phyloP scores from a whole-genome alignment of 2,113 vertebrate genomes.

The Oryzias celebensis region DNA sequence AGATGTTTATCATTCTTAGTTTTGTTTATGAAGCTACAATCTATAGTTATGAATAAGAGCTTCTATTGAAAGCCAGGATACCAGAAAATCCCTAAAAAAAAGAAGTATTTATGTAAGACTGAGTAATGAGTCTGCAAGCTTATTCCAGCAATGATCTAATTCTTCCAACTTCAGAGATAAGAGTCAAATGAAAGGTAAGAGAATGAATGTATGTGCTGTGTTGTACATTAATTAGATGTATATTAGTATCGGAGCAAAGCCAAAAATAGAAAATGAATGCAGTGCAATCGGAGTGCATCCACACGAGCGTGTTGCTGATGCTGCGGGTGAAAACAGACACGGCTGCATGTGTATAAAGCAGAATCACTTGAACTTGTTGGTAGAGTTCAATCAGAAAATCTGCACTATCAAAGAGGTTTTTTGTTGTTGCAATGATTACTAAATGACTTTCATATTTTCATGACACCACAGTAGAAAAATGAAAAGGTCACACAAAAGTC shows the following conservation, averaged over 20 bases:
- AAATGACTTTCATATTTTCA: conserved; percentile 33
- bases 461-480: conserved; percentile 10
- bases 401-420: conserved; percentile 53
- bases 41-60: conserved; percentile 5
- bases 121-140: conserved; percentile 34
- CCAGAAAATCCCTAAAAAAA: conserved; percentile 48
- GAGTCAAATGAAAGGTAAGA: conserved; percentile 37
- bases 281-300: conserved; percentile 32
- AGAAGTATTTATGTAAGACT: conserved; percentile 12
- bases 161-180: conserved; percentile 58
- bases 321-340: conserved; percentile 24
- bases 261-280: conserved; percentile 59
- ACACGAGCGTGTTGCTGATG: conserved; percentile 26
- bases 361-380: conserved; percentile 55
- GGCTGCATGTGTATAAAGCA: conserved; percentile 41
- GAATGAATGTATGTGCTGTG: conserved; percentile 58
- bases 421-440: conserved; percentile 19
- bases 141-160: conserved; percentile 34
- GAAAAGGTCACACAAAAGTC: conserved; percentile 16
- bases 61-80: conserved; percentile 21
- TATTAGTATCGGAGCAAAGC: conserved; percentile 64
- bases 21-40: conserved; percentile 5
- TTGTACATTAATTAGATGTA: conserved; percentile 49
- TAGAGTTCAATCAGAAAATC: conserved; percentile 27
- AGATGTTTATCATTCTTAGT: conserved; percentile 15